Conservation (phyloP, 2,888 invertebrate species). For the Lasioglossum calceatum region DNA sequence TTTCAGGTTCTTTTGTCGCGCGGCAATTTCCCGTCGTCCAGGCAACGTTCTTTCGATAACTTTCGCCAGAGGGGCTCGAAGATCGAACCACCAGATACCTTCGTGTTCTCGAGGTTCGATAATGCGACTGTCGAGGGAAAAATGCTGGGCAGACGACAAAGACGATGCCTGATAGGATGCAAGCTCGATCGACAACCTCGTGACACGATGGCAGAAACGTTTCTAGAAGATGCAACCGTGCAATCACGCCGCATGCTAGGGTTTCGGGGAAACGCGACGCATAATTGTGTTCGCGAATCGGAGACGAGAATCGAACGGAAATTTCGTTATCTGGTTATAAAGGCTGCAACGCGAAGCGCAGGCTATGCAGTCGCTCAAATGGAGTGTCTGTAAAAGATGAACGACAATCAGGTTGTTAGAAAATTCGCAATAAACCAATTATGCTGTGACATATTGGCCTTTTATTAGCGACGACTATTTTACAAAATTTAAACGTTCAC, state of each 20-base stretch:
- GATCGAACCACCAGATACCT: background rate
- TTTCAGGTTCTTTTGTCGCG: constrained; percentile 11
- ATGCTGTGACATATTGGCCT: too few relatives aligned
- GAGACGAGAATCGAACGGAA: background rate
- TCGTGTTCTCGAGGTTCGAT: background rate
- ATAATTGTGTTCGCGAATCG: background rate
- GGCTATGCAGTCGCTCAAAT: background rate
- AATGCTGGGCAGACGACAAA: background rate
- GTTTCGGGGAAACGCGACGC: background rate
- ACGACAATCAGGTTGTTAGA: too few relatives aligned
- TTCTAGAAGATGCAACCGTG: background rate
- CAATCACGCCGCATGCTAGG: background rate
- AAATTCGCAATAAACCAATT: background rate
- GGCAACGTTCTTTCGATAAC: background rate
- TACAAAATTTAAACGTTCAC: background rate
- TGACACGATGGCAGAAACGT: constrained; percentile 7
- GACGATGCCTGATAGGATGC: constrained; percentile 1
- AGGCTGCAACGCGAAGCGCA: background rate
- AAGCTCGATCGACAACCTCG: constrained; percentile 7
- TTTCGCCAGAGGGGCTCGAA: background rate
- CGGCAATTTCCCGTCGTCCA: background rate
- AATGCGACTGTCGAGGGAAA: background rate
- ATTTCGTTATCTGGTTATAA: constrained; percentile 1
- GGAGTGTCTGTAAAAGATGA: background rate
- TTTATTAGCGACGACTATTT: background rate